A percentile compares a stretch with the other conserved stretches of the same genome.
These are phyloP conservation scores for Torymus aiolomorphi DNA, from an alignment of 2,888 invertebrate genomes.

Conservation along the genomic window DNA sequence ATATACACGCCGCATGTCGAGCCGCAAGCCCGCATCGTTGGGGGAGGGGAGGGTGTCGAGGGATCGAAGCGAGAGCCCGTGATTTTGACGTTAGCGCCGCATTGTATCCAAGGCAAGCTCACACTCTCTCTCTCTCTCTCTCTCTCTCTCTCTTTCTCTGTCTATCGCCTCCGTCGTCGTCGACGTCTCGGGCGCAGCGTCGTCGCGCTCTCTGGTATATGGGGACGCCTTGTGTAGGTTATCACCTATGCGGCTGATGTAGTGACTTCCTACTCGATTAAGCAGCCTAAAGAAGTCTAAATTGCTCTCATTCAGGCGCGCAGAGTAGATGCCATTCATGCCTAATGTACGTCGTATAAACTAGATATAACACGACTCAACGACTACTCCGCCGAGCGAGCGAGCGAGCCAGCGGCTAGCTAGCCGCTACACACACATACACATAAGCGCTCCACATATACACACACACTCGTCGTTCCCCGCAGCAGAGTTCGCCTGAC, in stretches of 20 bases:
- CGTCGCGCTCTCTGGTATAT: constrained; percentile 51
- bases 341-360: constrained; percentile 74
- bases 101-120: constrained; percentile 28
- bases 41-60: background rate
- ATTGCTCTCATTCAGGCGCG: constrained; percentile 76
- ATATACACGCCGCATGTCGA: too few relatives aligned
- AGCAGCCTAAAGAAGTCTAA: constrained; percentile 76
- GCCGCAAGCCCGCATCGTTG: too few relatives aligned
- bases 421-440: too few relatives aligned
- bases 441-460: too few relatives aligned
- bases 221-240: constrained; percentile 65
- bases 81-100: constrained; percentile 50
- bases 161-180: too few relatives aligned
- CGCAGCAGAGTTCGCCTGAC: too few relatives aligned
- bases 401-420: too few relatives aligned
- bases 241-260: constrained; percentile 72
- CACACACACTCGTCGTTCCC: too few relatives aligned
- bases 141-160: too few relatives aligned
- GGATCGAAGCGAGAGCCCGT: background rate
- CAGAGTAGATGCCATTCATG: constrained; percentile 76
- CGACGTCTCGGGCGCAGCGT: background rate
- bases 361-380: constrained; percentile 75
- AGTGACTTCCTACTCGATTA: constrained; percentile 76
- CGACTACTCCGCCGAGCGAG: constrained; percentile 61
- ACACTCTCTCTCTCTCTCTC: too few relatives aligned